A percentile compares a stretch with the other conserved stretches of the same genome.
Conservation (phyloP, 2,113 vertebrate genomes). For the Genyomyrus donnyi region DNA sequence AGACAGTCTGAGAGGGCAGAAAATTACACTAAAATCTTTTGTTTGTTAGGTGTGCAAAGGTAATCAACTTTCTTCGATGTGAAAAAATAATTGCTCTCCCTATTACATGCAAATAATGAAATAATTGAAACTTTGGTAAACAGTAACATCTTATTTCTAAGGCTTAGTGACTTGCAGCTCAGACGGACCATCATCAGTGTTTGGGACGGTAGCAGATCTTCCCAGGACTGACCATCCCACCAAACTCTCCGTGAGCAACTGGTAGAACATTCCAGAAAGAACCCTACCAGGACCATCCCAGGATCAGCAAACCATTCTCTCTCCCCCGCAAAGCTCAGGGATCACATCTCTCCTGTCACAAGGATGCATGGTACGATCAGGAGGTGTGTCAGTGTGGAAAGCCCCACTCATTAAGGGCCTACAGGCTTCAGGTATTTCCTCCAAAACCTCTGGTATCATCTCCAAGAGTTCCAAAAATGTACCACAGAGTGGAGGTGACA, state of each 20-base stretch:
- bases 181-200: not conserved
- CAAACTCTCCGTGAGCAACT: not conserved
- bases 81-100: not conserved
- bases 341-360: not conserved
- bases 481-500: not conserved
- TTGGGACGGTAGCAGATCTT: not conserved
- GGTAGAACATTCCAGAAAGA: not conserved
- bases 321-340: not conserved
- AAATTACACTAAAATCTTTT: not conserved
- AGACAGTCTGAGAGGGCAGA: not conserved
- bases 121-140: not conserved
- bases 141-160: not conserved
- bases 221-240: not conserved
- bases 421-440: not conserved
- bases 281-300: not conserved
- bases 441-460: not conserved
- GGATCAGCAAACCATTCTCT: not conserved
- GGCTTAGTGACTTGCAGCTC: not conserved
- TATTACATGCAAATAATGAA: not conserved
- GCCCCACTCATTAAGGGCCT: not conserved
- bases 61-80: not conserved
- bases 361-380: not conserved
- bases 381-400: not conserved
- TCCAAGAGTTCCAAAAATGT: not conserved
- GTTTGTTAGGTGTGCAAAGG: not conserved